phyloP scores from a whole-genome alignment of 2,113 vertebrate genomes.

The Alethe diademata region DNA sequence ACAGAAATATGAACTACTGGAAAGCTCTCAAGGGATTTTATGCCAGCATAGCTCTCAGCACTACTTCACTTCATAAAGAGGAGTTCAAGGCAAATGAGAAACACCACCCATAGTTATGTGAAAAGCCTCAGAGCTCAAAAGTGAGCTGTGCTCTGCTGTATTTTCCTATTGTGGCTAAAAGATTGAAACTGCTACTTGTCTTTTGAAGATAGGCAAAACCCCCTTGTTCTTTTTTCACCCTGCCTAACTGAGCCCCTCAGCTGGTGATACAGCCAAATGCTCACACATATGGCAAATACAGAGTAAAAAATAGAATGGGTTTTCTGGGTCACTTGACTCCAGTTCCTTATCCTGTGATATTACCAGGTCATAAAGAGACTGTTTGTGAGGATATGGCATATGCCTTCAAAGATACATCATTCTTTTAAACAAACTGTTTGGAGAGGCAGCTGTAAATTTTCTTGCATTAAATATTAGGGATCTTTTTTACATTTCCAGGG shows the following conservation, averaged over 20 bases:
- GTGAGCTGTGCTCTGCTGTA: background rate
- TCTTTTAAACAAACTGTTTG: background rate
- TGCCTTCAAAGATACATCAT: background rate
- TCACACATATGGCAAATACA: background rate
- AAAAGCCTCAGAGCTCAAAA: background rate
- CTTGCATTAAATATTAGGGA: background rate
- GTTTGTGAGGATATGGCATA: background rate
- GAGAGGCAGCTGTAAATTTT: background rate
- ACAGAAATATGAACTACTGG: background rate
- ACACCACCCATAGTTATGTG: background rate
- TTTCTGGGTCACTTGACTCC: slow-evolving; percentile 7
- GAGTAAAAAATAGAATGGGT: background rate
- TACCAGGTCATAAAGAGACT: background rate
- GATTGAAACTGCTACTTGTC: background rate
- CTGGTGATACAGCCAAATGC: background rate
- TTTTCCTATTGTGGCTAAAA: background rate
- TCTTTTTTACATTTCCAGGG: background rate
- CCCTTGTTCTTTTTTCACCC: background rate
- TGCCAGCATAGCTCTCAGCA: background rate
- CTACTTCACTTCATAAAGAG: background rate
- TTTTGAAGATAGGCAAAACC: background rate
- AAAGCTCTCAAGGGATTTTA: background rate
- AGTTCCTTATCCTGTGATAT: background rate
- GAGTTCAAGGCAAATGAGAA: background rate
- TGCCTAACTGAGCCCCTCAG: background rate